Conservation (phyloP, 2,113 vertebrate genomes). For the Nannobrachium achirus region DNA sequence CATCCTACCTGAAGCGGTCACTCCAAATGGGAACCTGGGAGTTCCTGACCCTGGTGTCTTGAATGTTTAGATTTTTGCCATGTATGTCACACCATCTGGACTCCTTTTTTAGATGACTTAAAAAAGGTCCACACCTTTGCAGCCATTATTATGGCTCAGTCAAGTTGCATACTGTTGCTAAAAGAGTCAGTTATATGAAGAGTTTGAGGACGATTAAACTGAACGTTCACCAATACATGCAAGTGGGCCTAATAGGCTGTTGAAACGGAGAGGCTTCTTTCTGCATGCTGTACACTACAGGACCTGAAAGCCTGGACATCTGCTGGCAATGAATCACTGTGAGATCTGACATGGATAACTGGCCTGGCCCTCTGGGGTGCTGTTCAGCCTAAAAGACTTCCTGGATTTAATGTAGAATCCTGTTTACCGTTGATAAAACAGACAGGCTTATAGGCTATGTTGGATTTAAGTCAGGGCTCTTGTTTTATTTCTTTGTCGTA, state of each 20-base stretch:
- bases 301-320: slow-evolving; percentile 41
- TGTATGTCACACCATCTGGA: slow-evolving; percentile 28
- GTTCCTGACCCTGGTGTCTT: slow-evolving; percentile 81
- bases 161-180: slow-evolving; percentile 32
- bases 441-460: slow-evolving; percentile 25
- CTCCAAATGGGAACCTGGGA: slow-evolving; percentile 85
- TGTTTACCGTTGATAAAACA: slow-evolving; percentile 39
- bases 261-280: slow-evolving; percentile 25
- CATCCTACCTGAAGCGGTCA: slow-evolving; percentile 78
- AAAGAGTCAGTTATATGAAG: slow-evolving; percentile 13
- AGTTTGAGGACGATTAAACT: slow-evolving; percentile 32
- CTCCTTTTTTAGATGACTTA: neutral
- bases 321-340: slow-evolving; percentile 73
- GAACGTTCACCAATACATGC: slow-evolving; percentile 34
- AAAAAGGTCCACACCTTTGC: neutral
- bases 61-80: slow-evolving; percentile 77
- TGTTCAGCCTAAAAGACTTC: slow-evolving; percentile 18
- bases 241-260: slow-evolving; percentile 38
- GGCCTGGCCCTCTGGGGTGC: slow-evolving; percentile 55
- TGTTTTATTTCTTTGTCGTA: slow-evolving; percentile 40
- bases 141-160: slow-evolving; percentile 7
- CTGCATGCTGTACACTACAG: slow-evolving; percentile 22
- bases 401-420: neutral
- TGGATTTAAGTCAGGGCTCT: slow-evolving; percentile 50
- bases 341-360: slow-evolving; percentile 65